Evolutionary conservation across 2,888 invertebrate genomes (phyloP), one percentile per base, ranked within the genome.

Genomic region (Hyles lineata): DNA sequence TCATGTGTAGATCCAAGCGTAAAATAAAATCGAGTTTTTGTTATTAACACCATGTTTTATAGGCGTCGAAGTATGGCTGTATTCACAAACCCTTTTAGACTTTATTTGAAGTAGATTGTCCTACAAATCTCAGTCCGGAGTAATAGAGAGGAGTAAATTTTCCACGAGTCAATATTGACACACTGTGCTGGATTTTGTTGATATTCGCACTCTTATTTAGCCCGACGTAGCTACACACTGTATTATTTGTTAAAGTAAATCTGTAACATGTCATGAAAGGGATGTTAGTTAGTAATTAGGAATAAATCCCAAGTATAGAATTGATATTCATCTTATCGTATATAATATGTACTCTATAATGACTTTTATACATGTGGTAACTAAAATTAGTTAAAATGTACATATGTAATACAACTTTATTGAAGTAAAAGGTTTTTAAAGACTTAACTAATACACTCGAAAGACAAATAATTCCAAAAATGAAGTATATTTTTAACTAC

Each of bases 141-240:
- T 78, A 78, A 80, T 78, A 78, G 72, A 73, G 43, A 69, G 71
- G 76, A 77, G 76, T 77, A 77, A 77, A 79, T 80, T 80, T 79
- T 77, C 76, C 77, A 75, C 75, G 69, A 75, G 78, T 81, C 78
- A 79, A 80, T 83, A 81, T 76, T 79, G 77, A 72, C 71, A 74
- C 73, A 59, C 76, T 72, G 77, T 74, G 75, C 72, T 72, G 74
- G 74, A 71, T 76, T 73, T 74, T 71, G 76, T 73, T 73, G 74
- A 70, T 71, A 50, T 59, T 59, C 52, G 55, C 72, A 76, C 75
- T 76, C 75, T 74, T 79, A 74, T 78, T 79, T 76, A 74, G 77
- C 73, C 73, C 61, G 75, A 72, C 73, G 55, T 72, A 70, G 73
- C 76, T 74, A 67, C 43, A 25, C 43, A 15, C 23, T 50, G 23